A percentile compares a stretch with the other conserved stretches of the same genome.
These are phyloP conservation scores for Scaptomyza polygonia DNA, from an alignment of 2,888 invertebrate genomes.

Conservation along the genomic window DNA sequence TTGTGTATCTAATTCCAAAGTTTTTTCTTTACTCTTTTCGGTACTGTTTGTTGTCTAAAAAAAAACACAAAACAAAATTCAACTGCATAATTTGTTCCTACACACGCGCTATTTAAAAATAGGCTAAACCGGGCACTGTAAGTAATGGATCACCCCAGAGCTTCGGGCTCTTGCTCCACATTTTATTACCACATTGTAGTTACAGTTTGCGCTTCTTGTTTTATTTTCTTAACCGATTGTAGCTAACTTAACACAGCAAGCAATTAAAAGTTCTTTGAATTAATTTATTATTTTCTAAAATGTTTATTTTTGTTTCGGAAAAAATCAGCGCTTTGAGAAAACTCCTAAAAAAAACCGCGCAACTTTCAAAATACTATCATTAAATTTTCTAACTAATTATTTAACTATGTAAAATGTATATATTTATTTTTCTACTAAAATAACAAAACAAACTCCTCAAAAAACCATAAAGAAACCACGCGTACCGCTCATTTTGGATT, in stretches of 20 bases:
- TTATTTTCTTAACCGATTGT: slow-evolving; percentile 45
- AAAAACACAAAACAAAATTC: slow-evolving; percentile 17
- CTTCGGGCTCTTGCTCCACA: slow-evolving; percentile 39
- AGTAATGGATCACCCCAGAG: slow-evolving; percentile 84
- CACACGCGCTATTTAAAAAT: slow-evolving; percentile 63
- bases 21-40: slow-evolving; percentile 77
- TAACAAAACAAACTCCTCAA: not conserved
- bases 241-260: slow-evolving; percentile 55
- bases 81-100: slow-evolving; percentile 71
- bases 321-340: slow-evolving; percentile 22
- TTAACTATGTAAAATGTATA: slow-evolving; percentile 31
- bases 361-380: slow-evolving; percentile 8
- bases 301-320: slow-evolving; percentile 6
- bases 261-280: slow-evolving; percentile 23
- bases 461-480: slow-evolving; percentile 72
- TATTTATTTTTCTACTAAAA: slow-evolving; percentile 48
- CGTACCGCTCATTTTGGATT: slow-evolving; percentile 78
- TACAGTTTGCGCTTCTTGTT: slow-evolving; percentile 44
- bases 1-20: slow-evolving; percentile 69
- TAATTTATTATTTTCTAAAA: slow-evolving; percentile 19
- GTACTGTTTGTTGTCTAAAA: slow-evolving; percentile 62
- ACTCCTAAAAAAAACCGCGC: slow-evolving; percentile 22
- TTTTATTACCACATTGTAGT: slow-evolving; percentile 44
- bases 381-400: slow-evolving; percentile 36
- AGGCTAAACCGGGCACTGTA: slow-evolving; percentile 87